Conservation (phyloP, 2,797 vertebrate genomes). For the Rhyacichthys aspro region DNA sequence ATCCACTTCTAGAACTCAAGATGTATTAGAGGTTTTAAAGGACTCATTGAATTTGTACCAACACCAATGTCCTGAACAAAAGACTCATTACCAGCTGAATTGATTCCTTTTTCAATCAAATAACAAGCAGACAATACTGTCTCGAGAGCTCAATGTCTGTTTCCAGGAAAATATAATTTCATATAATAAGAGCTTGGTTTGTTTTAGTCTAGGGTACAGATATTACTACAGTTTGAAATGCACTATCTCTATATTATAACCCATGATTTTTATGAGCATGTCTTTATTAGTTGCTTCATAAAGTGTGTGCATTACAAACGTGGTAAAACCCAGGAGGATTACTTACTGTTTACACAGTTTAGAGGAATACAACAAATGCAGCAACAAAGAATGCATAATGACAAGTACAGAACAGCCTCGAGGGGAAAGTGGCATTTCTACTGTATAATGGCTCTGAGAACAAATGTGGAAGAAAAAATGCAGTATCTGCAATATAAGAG, state of each 20-base stretch:
- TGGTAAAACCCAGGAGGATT: constrained; percentile 20
- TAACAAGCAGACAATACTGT: too few relatives aligned
- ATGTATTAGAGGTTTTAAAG: too few relatives aligned
- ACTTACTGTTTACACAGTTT: constrained; percentile 43
- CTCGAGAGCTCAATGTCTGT: too few relatives aligned
- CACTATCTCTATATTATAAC: neutral
- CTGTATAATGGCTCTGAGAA: constrained; percentile 10
- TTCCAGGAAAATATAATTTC: neutral
- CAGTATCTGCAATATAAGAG: constrained; percentile 14
- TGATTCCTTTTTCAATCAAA: too few relatives aligned
- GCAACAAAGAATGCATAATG: constrained; percentile 32
- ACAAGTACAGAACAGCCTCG: constrained; percentile 38
- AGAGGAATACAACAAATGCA: constrained; percentile 22
- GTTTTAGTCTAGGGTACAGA: neutral
- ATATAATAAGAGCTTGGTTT: neutral
- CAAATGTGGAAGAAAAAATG: constrained; percentile 14
- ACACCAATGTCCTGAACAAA: too few relatives aligned
- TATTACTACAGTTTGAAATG: neutral
- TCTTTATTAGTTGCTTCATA: constrained; percentile 10
- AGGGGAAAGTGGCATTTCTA: constrained; percentile 22
- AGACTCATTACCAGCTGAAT: too few relatives aligned
- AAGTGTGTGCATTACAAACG: constrained; percentile 26
- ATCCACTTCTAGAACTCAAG: too few relatives aligned
- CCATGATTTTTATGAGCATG: constrained; percentile 2
- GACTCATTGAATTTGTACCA: too few relatives aligned